Evolutionary conservation across 2,888 invertebrate genomes (phyloP).

Genomic region (Hirtodrosophila duncani): DNA sequence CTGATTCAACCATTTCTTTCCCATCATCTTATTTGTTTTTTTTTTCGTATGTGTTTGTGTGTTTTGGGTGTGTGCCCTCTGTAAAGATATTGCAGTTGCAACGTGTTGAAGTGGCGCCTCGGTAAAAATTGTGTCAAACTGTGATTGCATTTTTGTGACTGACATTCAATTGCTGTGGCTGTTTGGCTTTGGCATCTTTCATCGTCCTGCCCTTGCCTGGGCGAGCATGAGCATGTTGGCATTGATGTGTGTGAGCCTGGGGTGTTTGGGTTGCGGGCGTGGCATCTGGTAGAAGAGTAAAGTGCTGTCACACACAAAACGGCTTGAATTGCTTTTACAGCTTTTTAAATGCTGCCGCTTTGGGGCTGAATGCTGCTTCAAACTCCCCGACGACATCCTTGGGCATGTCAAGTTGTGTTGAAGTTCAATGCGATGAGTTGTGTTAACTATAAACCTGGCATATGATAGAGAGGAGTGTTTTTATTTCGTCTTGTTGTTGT

Average conservation of each 20-base stretch:
- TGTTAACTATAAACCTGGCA: too few relatives aligned
- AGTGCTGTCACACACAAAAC: constrained; percentile 43
- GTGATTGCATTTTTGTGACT: constrained; percentile 71
- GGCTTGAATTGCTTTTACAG: constrained; percentile 25
- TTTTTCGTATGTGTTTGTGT: neutral
- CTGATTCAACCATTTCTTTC: too few relatives aligned
- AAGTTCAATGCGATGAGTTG: too few relatives aligned
- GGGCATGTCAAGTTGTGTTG: too few relatives aligned
- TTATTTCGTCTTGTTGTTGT: too few relatives aligned
- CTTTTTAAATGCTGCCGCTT: constrained; percentile 44
- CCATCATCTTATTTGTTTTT: too few relatives aligned
- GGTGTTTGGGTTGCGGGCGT: constrained; percentile 5
- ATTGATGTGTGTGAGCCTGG: constrained; percentile 12
- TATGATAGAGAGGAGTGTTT: too few relatives aligned
- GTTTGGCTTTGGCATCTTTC: constrained; percentile 38
- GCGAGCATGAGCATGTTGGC: neutral
- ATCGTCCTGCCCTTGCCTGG: neutral
- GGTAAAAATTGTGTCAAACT: constrained; percentile 70
- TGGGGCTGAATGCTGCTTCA: neutral
- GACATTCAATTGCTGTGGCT: constrained; percentile 65
- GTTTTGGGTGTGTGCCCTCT: constrained; percentile 12
- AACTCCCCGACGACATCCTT: too few relatives aligned
- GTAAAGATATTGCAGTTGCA: constrained; percentile 68
- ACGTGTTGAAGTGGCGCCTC: constrained; percentile 73
- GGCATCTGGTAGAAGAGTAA: constrained; percentile 23